Evolutionary conservation across 1,140 invertebrate species (phyloP), one percentile per base, ranked within the genome.

Genomic region (Bombyx mandarina): DNA sequence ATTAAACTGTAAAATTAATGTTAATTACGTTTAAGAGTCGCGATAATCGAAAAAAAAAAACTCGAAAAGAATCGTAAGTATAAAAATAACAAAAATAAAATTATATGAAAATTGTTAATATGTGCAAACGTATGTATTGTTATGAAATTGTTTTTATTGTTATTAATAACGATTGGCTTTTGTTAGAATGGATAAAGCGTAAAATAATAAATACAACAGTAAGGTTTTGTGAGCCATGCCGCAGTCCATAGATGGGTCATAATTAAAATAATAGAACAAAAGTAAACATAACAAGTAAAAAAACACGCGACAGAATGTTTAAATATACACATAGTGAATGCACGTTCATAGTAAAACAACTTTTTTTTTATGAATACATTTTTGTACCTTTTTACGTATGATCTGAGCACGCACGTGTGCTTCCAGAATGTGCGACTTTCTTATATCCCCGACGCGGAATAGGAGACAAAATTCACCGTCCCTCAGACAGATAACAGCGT

Each of bases 371-470:
- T n/a, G 47, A 59, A 43, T 26, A 63, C 18, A 51, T 57, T 46
- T 22, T 57, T 45, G 54, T 86, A 89, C 88, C 88, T 89, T 89
- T 77, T 88, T 89, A 58, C 79, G 72, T 71, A 89, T 89, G 70
- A 90, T 69, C 71, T 89, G 88, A 46, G 88, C 88, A 57, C 86
- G 85, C 43, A 90, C 73, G 67, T 88, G 85, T 57, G 88, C 88
- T 68, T 89, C 88, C 49, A 89, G 73, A 58, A 90, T 88, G 70
- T 89, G 88, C 57, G 88, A 89, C 71, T 90, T 90, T 60, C 88
- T 76, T 52, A 89, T 87, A 67, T 90, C 89, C 63, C 87, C 89
- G 52, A 90, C 86, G 62, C 89, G 72, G 71, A 89, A 89, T 61
- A 89, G 79, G 35, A 90, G 84, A 66, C 82, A 89, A 77, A 82